Conservation (phyloP, 1,140 invertebrate genomes). For the Propsilocerus akamusi region DNA sequence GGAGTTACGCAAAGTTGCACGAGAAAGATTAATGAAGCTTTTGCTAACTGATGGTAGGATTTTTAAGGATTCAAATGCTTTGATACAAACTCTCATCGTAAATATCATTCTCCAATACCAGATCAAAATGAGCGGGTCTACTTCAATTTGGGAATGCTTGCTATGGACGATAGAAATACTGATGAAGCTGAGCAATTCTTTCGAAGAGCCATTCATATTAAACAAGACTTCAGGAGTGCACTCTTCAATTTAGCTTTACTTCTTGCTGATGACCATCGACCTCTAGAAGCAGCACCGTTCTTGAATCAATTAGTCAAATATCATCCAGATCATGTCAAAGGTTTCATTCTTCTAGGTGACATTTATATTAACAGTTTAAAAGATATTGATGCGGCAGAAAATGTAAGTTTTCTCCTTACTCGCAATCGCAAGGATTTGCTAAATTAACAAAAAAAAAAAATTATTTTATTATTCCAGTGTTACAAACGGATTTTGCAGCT, state of each 20-base stretch:
- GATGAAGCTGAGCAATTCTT: conserved; percentile 80
- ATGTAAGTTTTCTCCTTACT: conserved; percentile 33
- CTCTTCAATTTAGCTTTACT: conserved; percentile 87
- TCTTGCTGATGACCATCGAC: conserved; percentile 68
- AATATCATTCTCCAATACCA: conserved; percentile 18
- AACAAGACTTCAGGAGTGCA: conserved; percentile 75
- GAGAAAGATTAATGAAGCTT: conserved; percentile 62
- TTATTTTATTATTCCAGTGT: conserved; percentile 36
- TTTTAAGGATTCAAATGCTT: neutral
- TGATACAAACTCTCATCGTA: neutral
- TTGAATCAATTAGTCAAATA: conserved; percentile 78
- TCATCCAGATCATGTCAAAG: conserved; percentile 89
- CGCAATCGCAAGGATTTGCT: neutral
- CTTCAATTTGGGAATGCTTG: conserved; percentile 91
- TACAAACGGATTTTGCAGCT: conserved; percentile 72
- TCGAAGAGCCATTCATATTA: conserved; percentile 63
- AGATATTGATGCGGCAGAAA: conserved; percentile 80
- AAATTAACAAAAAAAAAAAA: neutral
- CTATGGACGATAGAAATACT: conserved; percentile 84
- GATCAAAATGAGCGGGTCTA: conserved; percentile 73
- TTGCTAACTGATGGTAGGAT: conserved; percentile 44
- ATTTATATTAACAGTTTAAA: conserved; percentile 94
- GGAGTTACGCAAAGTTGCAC: conserved; percentile 55
- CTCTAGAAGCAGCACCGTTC: conserved; percentile 81
- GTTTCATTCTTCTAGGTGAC: conserved; percentile 82